phyloP scores from a whole-genome alignment of 2,113 vertebrate genomes.

The Cephalopterus ornatus region DNA sequence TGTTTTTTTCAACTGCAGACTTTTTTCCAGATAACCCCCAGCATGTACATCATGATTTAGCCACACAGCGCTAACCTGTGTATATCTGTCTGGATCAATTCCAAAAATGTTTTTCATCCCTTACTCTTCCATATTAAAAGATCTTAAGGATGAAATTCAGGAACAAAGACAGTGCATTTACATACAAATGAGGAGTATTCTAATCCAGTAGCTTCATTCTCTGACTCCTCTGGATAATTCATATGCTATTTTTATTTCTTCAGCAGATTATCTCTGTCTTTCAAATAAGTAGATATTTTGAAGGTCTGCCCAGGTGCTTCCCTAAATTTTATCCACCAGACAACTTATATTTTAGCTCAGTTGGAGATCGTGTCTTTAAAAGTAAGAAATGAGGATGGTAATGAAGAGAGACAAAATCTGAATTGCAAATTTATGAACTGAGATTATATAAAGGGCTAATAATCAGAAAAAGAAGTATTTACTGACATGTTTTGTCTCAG shows the following conservation, averaged over 20 bases:
- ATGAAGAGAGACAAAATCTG: slow-evolving; percentile 4
- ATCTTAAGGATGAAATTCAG: slow-evolving; percentile 17
- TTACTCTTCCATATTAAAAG: not conserved
- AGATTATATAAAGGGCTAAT: not conserved
- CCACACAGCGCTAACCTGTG: not conserved
- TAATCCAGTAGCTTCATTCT: not conserved
- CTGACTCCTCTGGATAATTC: slow-evolving; percentile 1
- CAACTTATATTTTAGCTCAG: not conserved
- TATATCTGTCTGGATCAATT: not conserved
- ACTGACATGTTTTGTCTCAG: not conserved
- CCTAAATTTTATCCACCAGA: not conserved
- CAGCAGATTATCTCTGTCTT: slow-evolving; percentile 5
- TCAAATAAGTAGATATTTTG: not conserved
- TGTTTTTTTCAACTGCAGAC: not conserved
- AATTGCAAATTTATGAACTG: not conserved
- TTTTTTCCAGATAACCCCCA: not conserved
- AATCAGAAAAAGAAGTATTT: not conserved
- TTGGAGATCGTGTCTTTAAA: not conserved
- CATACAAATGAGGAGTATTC: slow-evolving; percentile 30
- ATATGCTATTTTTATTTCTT: slow-evolving; percentile 38
- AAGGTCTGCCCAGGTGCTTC: not conserved
- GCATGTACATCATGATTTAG: not conserved
- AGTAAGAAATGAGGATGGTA: not conserved
- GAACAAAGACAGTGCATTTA: not conserved
- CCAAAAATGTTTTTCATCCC: not conserved